A percentile compares a stretch with the other conserved stretches of the same genome.
These are phyloP conservation scores for Diachasma alloeum DNA, from an alignment of 1,140 invertebrate species.

Conservation along the genomic window DNA sequence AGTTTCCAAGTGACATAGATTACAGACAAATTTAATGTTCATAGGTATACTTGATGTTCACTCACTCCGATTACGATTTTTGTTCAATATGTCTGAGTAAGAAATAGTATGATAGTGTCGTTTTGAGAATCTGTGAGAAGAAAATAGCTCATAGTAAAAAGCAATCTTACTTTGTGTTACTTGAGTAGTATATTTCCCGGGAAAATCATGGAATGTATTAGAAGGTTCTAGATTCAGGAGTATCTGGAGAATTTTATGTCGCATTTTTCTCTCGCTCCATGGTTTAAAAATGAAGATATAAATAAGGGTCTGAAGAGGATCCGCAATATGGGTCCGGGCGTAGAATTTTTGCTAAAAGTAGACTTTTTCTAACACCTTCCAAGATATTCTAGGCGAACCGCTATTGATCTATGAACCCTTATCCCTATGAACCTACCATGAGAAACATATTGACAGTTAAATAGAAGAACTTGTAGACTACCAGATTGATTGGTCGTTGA, in stretches of 20 bases:
- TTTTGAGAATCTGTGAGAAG: constrained; percentile 12
- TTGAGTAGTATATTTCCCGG: too few species aligned
- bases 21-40: neutral
- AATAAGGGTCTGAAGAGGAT: too few species aligned
- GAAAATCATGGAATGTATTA: too few species aligned
- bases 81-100: constrained; percentile 11
- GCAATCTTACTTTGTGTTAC: too few species aligned
- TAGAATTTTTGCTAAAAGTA: too few species aligned
- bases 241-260: too few species aligned
- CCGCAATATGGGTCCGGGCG: too few species aligned
- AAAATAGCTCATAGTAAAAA: neutral
- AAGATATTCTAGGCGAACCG: neutral
- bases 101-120: constrained; percentile 21
- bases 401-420: neutral
- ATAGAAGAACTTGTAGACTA: constrained; percentile 10
- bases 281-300: too few species aligned
- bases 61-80: neutral
- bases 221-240: too few species aligned
- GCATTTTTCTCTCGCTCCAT: too few species aligned
- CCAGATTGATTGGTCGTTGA: constrained; percentile 15
- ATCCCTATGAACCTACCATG: neutral
- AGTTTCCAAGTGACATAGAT: neutral
- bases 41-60: neutral
- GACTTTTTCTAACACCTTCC: too few species aligned
- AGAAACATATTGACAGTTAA: constrained; percentile 28